Percentiles rank a stretch among this genome's conserved stretches.
These are phyloP conservation scores for Lithophane socia DNA, from an alignment of 2,888 invertebrate species.

Conservation along the genomic window DNA sequence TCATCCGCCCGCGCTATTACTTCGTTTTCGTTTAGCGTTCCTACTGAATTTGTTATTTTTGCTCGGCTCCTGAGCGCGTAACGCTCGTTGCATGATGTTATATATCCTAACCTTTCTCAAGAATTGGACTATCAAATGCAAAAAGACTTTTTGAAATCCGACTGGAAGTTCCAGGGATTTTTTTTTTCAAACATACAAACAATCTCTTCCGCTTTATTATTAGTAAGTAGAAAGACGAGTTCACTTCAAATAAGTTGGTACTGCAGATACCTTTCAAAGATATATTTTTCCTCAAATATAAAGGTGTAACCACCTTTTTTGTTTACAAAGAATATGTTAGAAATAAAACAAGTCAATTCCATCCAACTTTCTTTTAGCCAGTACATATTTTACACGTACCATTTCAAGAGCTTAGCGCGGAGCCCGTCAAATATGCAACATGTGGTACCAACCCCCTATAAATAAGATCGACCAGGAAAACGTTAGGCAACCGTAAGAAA, in stretches of 20 bases:
- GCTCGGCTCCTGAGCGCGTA: too few species aligned
- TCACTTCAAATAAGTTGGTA: neutral
- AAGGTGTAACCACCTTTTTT: neutral
- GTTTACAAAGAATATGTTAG: conserved; percentile 5
- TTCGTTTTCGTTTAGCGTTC: too few species aligned
- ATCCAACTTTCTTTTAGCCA: conserved; percentile 33
- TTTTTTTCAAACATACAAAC: too few species aligned
- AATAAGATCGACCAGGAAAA: conserved; percentile 69
- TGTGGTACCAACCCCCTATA: conserved; percentile 60
- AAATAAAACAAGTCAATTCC: conserved; percentile 28
- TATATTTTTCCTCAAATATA: neutral
- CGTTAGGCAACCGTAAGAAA: conserved; percentile 64
- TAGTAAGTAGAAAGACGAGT: neutral
- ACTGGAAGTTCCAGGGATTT: too few species aligned
- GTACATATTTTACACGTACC: conserved; percentile 54
- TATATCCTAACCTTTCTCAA: too few species aligned
- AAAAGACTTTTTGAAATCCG: too few species aligned
- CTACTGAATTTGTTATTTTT: too few species aligned
- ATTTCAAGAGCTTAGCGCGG: conserved; percentile 56
- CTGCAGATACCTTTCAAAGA: neutral
- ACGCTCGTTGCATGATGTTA: too few species aligned
- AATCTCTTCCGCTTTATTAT: too few species aligned
- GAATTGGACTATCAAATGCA: too few species aligned
- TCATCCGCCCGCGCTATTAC: too few species aligned
- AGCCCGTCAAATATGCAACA: conserved; percentile 66